Percentiles rank a stretch among this genome's conserved stretches.
Conservation (phyloP, 2,113 vertebrate genomes). For the Xiphophorus couchianus region DNA sequence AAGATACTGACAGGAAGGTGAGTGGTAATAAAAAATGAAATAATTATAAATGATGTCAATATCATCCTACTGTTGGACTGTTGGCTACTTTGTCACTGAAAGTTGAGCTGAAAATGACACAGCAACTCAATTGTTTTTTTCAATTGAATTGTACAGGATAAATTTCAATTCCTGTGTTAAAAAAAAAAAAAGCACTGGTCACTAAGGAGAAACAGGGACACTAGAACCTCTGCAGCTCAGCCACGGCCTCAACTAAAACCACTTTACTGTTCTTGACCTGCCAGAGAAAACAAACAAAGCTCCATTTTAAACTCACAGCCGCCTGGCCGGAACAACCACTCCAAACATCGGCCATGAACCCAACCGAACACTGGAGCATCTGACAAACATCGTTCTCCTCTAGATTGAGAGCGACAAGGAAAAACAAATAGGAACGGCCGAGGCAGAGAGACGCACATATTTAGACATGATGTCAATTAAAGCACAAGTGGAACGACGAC, state of each 20-base stretch:
- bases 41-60: no score
- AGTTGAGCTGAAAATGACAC: no score
- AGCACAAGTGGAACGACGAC: conserved; percentile 69
- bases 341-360: conserved; percentile 56
- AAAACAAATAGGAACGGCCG: conserved; percentile 67
- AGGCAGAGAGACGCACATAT: conserved; percentile 51
- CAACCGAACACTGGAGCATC: conserved; percentile 44
- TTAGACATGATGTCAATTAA: conserved; percentile 78
- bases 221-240: conserved; percentile 13
- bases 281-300: conserved; percentile 67
- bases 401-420: conserved; percentile 69
- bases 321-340: conserved; percentile 44
- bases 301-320: conserved; percentile 56
- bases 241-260: conserved; percentile 27
- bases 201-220: conserved; percentile 23
- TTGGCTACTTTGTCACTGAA: no score
- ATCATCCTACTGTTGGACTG: no score
- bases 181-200: neutral
- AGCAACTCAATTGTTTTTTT: no score
- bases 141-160: no score
- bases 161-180: conserved; percentile 32
- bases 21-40: no score
- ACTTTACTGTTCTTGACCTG: conserved; percentile 16
- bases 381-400: conserved; percentile 70
- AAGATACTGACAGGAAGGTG: no score